phyloP scores from a whole-genome alignment of 2,888 invertebrate genomes.

The Caenorhabditis japonica region DNA sequence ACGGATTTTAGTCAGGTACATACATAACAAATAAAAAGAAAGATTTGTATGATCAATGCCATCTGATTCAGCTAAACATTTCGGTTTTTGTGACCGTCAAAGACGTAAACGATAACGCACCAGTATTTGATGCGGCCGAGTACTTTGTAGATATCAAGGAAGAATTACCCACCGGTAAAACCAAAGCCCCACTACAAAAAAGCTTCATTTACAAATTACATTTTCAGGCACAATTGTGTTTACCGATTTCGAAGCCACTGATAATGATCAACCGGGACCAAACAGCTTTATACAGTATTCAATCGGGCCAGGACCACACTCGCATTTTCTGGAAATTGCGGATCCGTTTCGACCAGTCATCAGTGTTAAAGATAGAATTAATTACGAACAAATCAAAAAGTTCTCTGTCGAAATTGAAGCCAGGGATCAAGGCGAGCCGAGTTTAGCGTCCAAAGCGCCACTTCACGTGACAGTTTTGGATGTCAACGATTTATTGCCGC shows the following conservation, averaged over 20 bases:
- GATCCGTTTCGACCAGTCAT: constrained; percentile 72
- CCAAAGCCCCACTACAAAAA: constrained; percentile 7
- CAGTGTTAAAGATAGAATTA: constrained; percentile 67
- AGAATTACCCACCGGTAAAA: constrained; percentile 69
- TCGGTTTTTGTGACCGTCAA: constrained; percentile 73
- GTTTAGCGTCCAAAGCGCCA: constrained; percentile 58
- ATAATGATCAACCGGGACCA: constrained; percentile 74
- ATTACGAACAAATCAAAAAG: constrained; percentile 69
- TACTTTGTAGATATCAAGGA: constrained; percentile 72
- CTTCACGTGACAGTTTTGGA: constrained; percentile 69
- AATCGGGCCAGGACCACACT: constrained; percentile 60
- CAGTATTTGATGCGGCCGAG: constrained; percentile 68
- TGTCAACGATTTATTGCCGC: constrained; percentile 72
- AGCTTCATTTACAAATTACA: background rate
- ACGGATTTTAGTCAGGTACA: constrained; percentile 67
- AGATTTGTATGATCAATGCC: constrained; percentile 12
- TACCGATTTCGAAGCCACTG: constrained; percentile 72
- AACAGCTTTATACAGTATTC: constrained; percentile 74
- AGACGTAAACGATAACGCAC: constrained; percentile 76
- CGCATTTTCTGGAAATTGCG: constrained; percentile 67
- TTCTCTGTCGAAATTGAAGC: constrained; percentile 72
- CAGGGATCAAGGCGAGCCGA: constrained; percentile 68
- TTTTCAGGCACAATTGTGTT: constrained; percentile 70
- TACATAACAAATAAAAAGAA: constrained; percentile 14
- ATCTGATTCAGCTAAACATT: constrained; percentile 72